phyloP scores from a whole-genome alignment of 2,113 vertebrate species.

The Silurus meridionalis region DNA sequence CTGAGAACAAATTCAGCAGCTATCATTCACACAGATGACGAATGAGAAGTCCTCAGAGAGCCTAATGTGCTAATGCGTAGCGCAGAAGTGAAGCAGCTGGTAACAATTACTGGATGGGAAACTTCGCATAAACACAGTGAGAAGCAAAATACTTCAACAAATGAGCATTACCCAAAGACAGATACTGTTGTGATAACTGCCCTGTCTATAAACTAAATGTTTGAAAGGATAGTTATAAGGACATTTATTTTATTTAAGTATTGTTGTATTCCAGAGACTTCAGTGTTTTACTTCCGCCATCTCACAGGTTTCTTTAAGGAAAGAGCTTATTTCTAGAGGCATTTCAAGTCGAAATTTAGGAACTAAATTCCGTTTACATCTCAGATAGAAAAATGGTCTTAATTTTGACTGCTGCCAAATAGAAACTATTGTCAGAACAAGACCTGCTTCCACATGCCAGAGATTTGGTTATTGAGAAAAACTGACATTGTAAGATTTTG shows the following conservation, averaged over 20 bases:
- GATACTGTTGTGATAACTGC: background rate
- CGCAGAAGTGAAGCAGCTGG: constrained; percentile 11
- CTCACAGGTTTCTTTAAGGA: no score
- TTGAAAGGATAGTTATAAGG: background rate
- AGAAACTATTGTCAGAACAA: background rate
- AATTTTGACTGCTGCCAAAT: background rate
- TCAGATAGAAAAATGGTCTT: background rate
- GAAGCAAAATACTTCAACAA: constrained; percentile 3
- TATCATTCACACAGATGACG: constrained; percentile 21
- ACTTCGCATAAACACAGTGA: background rate
- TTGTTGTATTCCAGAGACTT: background rate
- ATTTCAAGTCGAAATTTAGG: background rate
- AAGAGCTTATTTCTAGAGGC: no score
- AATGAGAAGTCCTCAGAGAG: background rate
- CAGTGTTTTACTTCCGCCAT: background rate
- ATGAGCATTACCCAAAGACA: background rate
- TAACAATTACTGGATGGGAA: constrained; percentile 3
- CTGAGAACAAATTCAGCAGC: background rate
- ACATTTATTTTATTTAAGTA: background rate
- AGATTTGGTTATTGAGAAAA: background rate
- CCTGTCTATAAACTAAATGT: background rate
- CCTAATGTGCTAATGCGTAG: background rate
- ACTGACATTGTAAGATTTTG: background rate
- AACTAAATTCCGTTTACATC: background rate
- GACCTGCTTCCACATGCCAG: background rate